Conservation (phyloP, 2,113 vertebrate species). For the Solea senegalensis region DNA sequence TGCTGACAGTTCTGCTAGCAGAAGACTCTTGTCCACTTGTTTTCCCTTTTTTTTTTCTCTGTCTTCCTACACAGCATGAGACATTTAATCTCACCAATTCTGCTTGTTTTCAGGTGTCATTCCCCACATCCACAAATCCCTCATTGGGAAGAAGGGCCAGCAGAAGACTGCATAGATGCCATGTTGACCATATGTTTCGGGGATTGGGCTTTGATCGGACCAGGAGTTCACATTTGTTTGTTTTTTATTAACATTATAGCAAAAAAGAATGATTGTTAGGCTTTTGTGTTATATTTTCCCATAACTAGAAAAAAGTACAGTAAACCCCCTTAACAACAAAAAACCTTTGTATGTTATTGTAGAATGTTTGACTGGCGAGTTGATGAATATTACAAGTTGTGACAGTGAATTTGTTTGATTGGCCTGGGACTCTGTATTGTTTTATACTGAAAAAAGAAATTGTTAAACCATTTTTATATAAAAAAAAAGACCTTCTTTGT, state of each 20-base stretch:
- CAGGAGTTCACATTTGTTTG: constrained; percentile 79
- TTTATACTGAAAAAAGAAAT: constrained; percentile 94
- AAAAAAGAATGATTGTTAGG: constrained; percentile 81
- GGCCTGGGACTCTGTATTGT: constrained; percentile 86
- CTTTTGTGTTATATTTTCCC: constrained; percentile 79
- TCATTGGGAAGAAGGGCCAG: constrained; percentile 98
- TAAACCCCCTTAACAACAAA: constrained; percentile 77
- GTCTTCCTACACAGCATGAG: background rate
- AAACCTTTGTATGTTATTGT: constrained; percentile 86
- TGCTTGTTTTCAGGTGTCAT: constrained; percentile 88
- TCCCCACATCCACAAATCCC: constrained; percentile 99
- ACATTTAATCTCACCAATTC: background rate
- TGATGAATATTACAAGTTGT: constrained; percentile 78
- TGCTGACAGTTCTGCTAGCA: constrained; percentile 1
- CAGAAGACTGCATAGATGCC: constrained; percentile 93
- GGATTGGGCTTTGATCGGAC: constrained; percentile 77
- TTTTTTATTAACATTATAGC: constrained; percentile 82
- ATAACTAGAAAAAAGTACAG: constrained; percentile 73
- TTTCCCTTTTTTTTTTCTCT: background rate
- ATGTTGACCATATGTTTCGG: constrained; percentile 62
- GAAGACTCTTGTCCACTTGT: background rate
- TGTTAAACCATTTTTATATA: constrained; percentile 92
- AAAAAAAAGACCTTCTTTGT: constrained; percentile 72
- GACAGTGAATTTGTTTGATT: constrained; percentile 86
- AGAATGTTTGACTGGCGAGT: constrained; percentile 82